Base-by-base conservation (phyloP, 2,113 vertebrate genomes). In the Numenius arquata region DNA sequence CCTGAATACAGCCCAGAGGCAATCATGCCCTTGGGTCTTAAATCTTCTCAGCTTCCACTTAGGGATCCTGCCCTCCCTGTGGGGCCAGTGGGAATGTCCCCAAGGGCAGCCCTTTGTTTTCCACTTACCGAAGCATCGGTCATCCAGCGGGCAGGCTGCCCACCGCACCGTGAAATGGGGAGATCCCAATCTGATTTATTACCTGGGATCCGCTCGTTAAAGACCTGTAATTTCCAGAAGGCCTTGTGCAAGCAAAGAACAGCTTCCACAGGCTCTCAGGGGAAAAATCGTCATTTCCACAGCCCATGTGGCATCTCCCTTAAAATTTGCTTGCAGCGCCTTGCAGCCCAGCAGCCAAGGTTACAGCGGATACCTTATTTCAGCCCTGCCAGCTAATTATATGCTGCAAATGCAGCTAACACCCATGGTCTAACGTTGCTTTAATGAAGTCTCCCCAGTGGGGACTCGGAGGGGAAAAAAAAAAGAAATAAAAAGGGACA, bases 91-190 rank as follows among this genome's bases (percentile, higher is more conserved):
- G 62, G 52, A 81, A 58, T 20, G 56, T 41, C 36, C 29, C 20
- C n/a, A 34, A 1, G 5, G n/a, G 6, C 22, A 88, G 41, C 18
- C 36, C 5, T 19, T 61, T 83, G 12, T 55, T 70, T 88, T 58
- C 13, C 5, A 8, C 73, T 88, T 70, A 12, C 52, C 20, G 27
- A 43, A 45, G 12, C 43, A 63, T 83, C 2, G 3, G 30, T 80
- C 63, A 40, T 3, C 15, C 10, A 63, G 18, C 12, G 47, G 23
- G 7, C 8, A 83, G 58, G 25, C 58, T 93, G 43, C n/a, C 78
- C 13, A 23, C 0, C 3, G 59, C 0, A 0, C 52, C 2, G 2
- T 36, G 88, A 88, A 73, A 66, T 4, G 11, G 20, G 6, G 52
- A 83, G 72, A 77, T 86, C 38, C 27, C 47, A 55, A 12, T 59